Percentiles rank a stretch among this genome's conserved stretches.
Evolutionary conservation across 2,888 invertebrate genomes (phyloP).

Genomic region (Acanthopleura granulata): DNA sequence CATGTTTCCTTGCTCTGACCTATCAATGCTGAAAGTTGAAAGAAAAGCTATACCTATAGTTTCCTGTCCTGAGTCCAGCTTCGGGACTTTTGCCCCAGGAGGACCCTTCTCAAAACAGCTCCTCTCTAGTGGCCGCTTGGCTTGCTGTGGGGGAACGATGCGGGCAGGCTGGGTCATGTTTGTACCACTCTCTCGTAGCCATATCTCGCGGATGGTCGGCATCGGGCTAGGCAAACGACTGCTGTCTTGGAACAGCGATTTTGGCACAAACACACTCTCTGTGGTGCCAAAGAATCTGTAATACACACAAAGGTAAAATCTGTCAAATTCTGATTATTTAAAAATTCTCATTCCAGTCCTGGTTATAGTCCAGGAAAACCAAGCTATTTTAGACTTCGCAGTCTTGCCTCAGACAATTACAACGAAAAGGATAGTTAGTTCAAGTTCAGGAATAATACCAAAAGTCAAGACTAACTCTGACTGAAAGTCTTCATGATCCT

Average conservation of each 20-base stretch:
- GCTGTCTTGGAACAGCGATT: slow-evolving; percentile 36
- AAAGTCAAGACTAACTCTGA: too few species aligned
- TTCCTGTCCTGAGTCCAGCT: slow-evolving; percentile 16
- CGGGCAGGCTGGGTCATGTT: neutral
- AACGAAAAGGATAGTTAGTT: too few species aligned
- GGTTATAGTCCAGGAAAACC: too few species aligned
- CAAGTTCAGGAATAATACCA: too few species aligned
- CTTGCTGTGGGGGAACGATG: slow-evolving; percentile 47
- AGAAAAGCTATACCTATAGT: neutral
- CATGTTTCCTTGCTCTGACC: too few species aligned
- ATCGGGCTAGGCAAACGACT: neutral
- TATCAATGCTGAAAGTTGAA: too few species aligned
- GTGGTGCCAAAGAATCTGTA: slow-evolving; percentile 54
- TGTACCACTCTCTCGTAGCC: slow-evolving; percentile 45
- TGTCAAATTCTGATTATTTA: too few species aligned
- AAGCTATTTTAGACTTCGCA: too few species aligned
- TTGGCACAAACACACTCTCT: slow-evolving; percentile 53
- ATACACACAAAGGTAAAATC: neutral
- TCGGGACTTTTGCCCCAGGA: slow-evolving; percentile 38
- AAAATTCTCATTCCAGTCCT: too few species aligned
- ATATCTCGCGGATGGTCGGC: slow-evolving; percentile 45
- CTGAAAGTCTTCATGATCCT: too few species aligned
- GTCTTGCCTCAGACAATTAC: too few species aligned
- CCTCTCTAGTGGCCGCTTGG: slow-evolving; percentile 57
- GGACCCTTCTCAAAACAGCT: slow-evolving; percentile 63